Evolutionary conservation across 2,113 vertebrate species (phyloP).

Genomic region (Zeus faber): DNA sequence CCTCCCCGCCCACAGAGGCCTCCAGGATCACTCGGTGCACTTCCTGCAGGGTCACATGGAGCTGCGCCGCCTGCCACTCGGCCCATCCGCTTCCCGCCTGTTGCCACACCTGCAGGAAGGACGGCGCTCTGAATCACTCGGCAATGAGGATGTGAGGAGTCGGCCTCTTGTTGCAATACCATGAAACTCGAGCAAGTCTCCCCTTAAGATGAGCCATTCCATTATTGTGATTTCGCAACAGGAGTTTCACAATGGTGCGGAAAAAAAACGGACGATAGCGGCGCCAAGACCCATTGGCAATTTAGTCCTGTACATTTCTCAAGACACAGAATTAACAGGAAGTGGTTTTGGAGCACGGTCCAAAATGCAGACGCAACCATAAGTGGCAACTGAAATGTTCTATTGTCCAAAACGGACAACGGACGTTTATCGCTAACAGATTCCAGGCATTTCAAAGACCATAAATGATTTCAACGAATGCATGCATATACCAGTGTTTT

Average conservation of each 20-base stretch:
- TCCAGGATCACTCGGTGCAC: conserved; percentile 71
- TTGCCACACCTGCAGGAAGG: conserved; percentile 74
- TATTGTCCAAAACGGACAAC: no score
- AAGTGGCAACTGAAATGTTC: no score
- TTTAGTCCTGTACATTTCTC: conserved; percentile 39
- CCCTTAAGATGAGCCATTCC: conserved; percentile 8
- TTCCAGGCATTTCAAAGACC: no score
- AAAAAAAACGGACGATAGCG: conserved; percentile 32
- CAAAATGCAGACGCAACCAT: no score
- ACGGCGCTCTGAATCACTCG: conserved; percentile 48
- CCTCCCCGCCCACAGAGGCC: conserved; percentile 67
- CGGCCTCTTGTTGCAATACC: conserved; percentile 58
- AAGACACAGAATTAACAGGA: conserved; percentile 43
- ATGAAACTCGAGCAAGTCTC: conserved; percentile 27
- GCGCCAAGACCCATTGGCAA: conserved; percentile 9
- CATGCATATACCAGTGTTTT: conserved; percentile 68
- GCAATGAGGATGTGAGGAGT: conserved; percentile 66
- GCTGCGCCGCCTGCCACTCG: conserved; percentile 62
- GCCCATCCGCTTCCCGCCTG: conserved; percentile 61
- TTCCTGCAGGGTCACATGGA: conserved; percentile 54
- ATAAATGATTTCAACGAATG: no score
- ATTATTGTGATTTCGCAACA: conserved; percentile 51
- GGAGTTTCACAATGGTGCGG: conserved; percentile 54
- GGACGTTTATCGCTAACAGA: no score
- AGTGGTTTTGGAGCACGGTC: no score